phyloP scores from a whole-genome alignment of 2,797 vertebrate genomes.

The Diplodus puntazzo region DNA sequence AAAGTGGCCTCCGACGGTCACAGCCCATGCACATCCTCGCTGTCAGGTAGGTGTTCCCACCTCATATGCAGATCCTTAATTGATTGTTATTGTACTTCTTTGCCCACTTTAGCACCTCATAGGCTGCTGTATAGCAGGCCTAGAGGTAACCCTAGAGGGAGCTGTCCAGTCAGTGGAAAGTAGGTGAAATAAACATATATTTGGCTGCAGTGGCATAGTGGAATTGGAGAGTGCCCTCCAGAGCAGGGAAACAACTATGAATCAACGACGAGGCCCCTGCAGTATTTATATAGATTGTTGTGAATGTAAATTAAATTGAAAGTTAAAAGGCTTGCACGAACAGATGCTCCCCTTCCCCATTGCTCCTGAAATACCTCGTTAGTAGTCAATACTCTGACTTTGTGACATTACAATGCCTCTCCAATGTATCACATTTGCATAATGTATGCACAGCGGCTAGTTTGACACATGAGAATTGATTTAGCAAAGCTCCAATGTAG shows the following conservation, averaged over 20 bases:
- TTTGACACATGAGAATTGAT: no score
- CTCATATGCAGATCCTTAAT: background rate
- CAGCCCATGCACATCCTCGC: slow-evolving; percentile 95
- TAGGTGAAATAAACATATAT: background rate
- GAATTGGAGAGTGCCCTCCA: background rate
- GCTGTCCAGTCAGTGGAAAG: slow-evolving; percentile 1
- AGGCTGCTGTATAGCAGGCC: background rate
- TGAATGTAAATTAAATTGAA: no score
- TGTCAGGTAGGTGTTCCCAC: slow-evolving; percentile 86
- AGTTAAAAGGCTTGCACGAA: no score
- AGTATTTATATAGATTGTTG: no score
- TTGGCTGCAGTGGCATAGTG: background rate
- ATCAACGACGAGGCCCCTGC: background rate
- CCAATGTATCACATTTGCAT: no score
- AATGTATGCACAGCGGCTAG: no score
- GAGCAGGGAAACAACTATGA: background rate
- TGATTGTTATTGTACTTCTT: background rate
- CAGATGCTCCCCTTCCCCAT: no score
- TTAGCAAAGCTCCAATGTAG: no score
- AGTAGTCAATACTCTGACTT: no score
- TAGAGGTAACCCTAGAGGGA: slow-evolving; percentile 3
- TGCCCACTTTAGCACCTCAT: background rate
- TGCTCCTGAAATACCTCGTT: no score
- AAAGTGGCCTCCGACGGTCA: slow-evolving; percentile 88
- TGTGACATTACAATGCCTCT: no score